A percentile compares a stretch with the other conserved stretches of the same genome.
These are phyloP conservation scores for Leptobrachium ailaonicum DNA, from an alignment of 2,113 vertebrate species.

Conservation along the genomic window DNA sequence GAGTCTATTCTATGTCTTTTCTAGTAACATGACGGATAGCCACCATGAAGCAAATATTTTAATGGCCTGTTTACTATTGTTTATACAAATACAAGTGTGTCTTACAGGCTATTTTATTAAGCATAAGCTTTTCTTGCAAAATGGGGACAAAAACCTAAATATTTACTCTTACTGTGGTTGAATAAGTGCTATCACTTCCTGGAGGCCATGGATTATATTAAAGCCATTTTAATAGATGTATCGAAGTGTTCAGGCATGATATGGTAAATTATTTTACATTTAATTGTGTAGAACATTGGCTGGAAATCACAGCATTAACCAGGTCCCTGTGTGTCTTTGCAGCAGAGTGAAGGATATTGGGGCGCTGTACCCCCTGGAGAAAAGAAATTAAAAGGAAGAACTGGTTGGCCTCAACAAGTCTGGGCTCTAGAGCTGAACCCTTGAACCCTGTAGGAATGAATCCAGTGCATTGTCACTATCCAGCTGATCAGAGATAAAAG, in stretches of 20 bases:
- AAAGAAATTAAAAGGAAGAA: constrained; percentile 91
- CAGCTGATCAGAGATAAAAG: constrained; percentile 12
- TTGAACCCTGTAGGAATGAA: constrained; percentile 61
- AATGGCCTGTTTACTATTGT: constrained; percentile 13
- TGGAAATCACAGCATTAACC: background rate
- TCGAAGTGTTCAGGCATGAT: too few species aligned
- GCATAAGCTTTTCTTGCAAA: background rate
- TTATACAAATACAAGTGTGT: constrained; percentile 9
- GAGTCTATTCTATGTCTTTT: constrained; percentile 2
- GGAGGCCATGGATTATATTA: background rate
- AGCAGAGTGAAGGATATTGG: constrained; percentile 75
- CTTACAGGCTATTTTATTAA: background rate
- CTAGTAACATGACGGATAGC: constrained; percentile 2
- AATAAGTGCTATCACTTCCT: background rate
- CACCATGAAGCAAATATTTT: background rate
- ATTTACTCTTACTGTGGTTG: background rate
- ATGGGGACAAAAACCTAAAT: background rate
- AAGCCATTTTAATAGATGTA: background rate
- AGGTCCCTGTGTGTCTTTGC: constrained; percentile 40
- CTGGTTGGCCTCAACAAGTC: constrained; percentile 97
- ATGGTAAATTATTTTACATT: too few species aligned
- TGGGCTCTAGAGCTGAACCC: constrained; percentile 95
- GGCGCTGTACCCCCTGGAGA: constrained; percentile 73
- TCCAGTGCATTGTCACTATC: constrained; percentile 21
- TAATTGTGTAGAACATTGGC: too few species aligned